phyloP scores from a whole-genome alignment of 2,113 vertebrate genomes.

The Chaenocephalus aceratus region DNA sequence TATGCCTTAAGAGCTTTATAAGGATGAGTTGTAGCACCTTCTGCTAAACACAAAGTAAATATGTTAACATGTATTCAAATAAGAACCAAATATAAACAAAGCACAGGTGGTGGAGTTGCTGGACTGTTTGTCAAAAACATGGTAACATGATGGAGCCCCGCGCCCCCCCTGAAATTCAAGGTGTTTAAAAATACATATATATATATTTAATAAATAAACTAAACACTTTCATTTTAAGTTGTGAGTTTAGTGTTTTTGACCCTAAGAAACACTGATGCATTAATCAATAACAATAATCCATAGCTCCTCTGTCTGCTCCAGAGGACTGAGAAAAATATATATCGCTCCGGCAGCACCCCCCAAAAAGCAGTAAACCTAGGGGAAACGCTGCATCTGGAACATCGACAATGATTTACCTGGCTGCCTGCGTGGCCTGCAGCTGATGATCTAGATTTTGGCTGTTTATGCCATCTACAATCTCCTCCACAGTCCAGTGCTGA shows the following conservation, averaged over 20 bases:
- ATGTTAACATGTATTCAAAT: background rate
- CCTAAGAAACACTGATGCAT: no score
- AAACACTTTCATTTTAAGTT: no score
- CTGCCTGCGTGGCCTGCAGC: slow-evolving; percentile 91
- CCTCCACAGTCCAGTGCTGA: slow-evolving; percentile 90
- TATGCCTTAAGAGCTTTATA: no score
- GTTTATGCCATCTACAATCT: slow-evolving; percentile 89
- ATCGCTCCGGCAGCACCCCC: no score
- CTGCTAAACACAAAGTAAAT: background rate
- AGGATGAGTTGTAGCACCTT: background rate
- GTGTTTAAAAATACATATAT: no score
- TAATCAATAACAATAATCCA: no score
- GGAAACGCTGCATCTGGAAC: background rate
- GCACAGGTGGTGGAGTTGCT: background rate
- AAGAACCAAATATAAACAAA: background rate
- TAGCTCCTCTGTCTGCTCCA: no score
- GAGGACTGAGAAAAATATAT: no score
- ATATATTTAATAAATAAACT: no score
- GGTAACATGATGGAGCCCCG: background rate
- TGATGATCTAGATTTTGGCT: slow-evolving; percentile 85
- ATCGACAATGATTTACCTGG: slow-evolving; percentile 82
- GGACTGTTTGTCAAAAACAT: background rate
- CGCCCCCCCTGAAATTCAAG: no score
- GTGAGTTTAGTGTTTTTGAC: no score
- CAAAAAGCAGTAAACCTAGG: no score